Base-by-base conservation (phyloP, 2,797 vertebrate genomes). In the Hipposideros larvatus region DNA sequence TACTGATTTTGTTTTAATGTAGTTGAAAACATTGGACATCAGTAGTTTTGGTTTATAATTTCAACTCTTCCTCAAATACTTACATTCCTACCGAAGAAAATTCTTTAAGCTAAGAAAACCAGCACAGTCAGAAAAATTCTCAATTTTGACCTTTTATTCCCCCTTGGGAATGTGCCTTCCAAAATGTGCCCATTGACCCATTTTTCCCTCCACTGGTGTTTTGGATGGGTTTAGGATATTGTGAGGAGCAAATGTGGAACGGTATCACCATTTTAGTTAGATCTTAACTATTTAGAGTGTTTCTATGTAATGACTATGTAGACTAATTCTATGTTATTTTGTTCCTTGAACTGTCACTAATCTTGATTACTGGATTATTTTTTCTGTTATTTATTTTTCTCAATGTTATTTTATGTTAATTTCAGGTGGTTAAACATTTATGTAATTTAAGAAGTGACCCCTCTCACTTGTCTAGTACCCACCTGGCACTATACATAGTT, bases 1-100 rank as follows among this genome's bases (percentile, higher is more conserved):
- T 77, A 70, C 13, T 87, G 34, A 92, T 53, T 77, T 71, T 84
- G 31, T 75, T 31, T 87, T 70, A 65, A 74, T 74, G 2, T 73
- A 88, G 46, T 48, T 90, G 79, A 86, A 79, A 95, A 90, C 59
- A 59, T 70, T 63, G 66, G 37, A 51, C 1, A 41, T 18, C 6
- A 78, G 48, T 80, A 48, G 7, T 28, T 84, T 75, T 75, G 66
- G 26, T 73, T 75, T 90, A 46, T 78, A 82, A 93, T 78, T 96
- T 92, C 15, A 34, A 24, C 31, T 87, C 31, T 61, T 78, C 82
- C 2, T 87, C 18, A 84, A 78, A 87, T 85, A 57, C 7, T 89
- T 53, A 28, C 1, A 28, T 61, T 82, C 7, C 31, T 71, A 43
- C 0, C 57, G 65, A 84, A 87, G 53, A 83, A 85, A 53, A 77